Base-by-base conservation (phyloP, 2,797 vertebrate genomes). In the Gallirallus australis region DNA sequence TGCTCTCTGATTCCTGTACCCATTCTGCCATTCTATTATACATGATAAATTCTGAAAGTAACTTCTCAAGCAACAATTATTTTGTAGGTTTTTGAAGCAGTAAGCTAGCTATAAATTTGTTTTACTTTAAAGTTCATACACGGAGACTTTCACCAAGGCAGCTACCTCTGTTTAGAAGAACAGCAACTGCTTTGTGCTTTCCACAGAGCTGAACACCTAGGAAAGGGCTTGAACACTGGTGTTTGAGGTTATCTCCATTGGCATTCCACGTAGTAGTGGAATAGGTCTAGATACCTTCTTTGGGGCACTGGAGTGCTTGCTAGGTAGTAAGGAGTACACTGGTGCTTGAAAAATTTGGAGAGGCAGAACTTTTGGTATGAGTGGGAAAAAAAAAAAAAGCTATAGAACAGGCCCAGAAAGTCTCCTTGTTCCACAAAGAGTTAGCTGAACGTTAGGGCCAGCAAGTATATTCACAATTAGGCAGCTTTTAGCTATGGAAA, bases 191-290 rank as follows among this genome's bases (percentile, higher is more conserved):
- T 63, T 56, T 20, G 19, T 63, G 35, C 57, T 65, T 17, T 12
- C 6, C 21, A 15, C 24, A 40, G 57, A 79, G 40, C 20, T 10
- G 39, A 47, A 39, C 2, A 7, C 20, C 12, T 47, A 5, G 45
- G 25, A 53, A 59, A 27, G 35, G 15, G 7, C 61, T 72, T 68
- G 69, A 71, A n/a, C 31, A 4, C 6, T 48, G 48, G 16, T 1
- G 0, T 66, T 82, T 65, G 35, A 2, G 1, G 30, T 83, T 2
- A 0, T 48, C 30, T 66, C 15, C 2, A 0, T 53, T 9, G 31
- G 25, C 0, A 0, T 71, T 76, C 25, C 18, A 17, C 8, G 2
- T 6, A 35, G 39, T 9, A 64, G 35, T 39, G 19, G 12, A 53
- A 27, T 25, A n/a, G 10, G 24, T 53, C 59, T 57, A 11, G 35